A percentile compares a stretch with the other conserved stretches of the same genome.
phyloP scores from a whole-genome alignment of 2,888 invertebrate genomes.

The Deilephila elpenor region DNA sequence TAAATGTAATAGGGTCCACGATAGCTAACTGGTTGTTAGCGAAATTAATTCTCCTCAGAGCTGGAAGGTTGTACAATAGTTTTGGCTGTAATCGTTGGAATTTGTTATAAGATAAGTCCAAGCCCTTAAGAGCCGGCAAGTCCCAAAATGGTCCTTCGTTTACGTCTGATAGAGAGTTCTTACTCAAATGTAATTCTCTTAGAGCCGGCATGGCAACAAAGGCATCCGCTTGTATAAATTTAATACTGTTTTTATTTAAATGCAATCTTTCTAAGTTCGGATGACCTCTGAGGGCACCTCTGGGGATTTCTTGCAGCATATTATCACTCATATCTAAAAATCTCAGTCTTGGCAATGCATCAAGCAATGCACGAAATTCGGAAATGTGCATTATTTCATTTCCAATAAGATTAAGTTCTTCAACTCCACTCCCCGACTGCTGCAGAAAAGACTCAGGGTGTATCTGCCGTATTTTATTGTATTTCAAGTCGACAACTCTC shows the following conservation, averaged over 20 bases:
- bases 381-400: slow-evolving; percentile 91
- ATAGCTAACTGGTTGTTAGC: slow-evolving; percentile 89
- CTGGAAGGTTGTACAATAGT: slow-evolving; percentile 90
- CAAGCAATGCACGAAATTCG: slow-evolving; percentile 89
- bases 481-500: slow-evolving; percentile 89
- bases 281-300: slow-evolving; percentile 91
- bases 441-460: slow-evolving; percentile 93
- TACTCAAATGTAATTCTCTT: slow-evolving; percentile 91
- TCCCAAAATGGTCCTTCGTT: slow-evolving; percentile 93
- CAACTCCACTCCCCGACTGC: slow-evolving; percentile 89
- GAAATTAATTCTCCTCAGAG: slow-evolving; percentile 90
- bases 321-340: slow-evolving; percentile 93
- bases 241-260: slow-evolving; percentile 91
- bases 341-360: slow-evolving; percentile 90
- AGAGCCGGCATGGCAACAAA: slow-evolving; percentile 93
- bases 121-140: slow-evolving; percentile 91
- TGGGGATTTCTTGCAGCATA: slow-evolving; percentile 89
- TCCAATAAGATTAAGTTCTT: slow-evolving; percentile 90
- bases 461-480: slow-evolving; percentile 90
- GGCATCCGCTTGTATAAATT: slow-evolving; percentile 90
- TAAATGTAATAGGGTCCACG: slow-evolving; percentile 90
- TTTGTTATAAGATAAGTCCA: slow-evolving; percentile 91
- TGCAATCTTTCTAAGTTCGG: slow-evolving; percentile 91
- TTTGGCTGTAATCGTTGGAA: slow-evolving; percentile 89
- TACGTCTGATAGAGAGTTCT: slow-evolving; percentile 91